phyloP scores from a whole-genome alignment of 2,888 invertebrate genomes.

The Trissonchulus sp. region DNA sequence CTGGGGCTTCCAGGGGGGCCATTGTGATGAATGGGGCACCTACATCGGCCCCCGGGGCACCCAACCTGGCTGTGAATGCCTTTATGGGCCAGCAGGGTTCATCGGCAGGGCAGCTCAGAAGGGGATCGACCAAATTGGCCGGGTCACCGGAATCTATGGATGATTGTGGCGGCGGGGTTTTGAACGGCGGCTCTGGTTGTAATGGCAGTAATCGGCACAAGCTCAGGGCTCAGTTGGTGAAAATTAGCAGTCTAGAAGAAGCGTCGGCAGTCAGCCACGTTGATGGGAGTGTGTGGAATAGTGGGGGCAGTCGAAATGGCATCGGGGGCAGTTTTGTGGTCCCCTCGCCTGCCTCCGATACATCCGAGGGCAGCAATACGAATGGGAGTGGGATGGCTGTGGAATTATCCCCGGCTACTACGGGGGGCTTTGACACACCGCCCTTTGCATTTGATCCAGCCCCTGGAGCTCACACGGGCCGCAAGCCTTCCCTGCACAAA shows the following conservation, averaged over 20 bases:
- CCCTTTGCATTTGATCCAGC: conserved; percentile 34
- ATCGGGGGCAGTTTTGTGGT: background rate
- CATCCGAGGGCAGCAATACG: background rate
- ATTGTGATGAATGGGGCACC: background rate
- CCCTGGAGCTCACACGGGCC: conserved; percentile 28
- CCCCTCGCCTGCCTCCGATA: background rate
- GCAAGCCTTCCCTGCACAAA: background rate
- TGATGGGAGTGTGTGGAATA: background rate
- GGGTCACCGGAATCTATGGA: background rate
- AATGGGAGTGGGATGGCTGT: conserved; percentile 26
- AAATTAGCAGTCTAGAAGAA: background rate
- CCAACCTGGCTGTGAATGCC: background rate
- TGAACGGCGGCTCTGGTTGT: background rate
- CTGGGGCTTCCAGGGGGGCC: background rate
- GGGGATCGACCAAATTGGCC: background rate
- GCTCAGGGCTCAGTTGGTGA: background rate
- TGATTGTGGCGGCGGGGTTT: too few species aligned
- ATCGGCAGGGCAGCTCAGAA: background rate
- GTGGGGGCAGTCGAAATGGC: too few species aligned
- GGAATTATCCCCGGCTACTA: conserved; percentile 30
- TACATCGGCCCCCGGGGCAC: background rate
- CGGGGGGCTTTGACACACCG: conserved; percentile 18
- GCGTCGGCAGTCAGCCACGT: background rate
- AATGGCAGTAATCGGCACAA: background rate
- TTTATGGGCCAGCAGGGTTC: background rate